phyloP scores from a whole-genome alignment of 2,888 invertebrate genomes.

The Eupithecia subfuscata region DNA sequence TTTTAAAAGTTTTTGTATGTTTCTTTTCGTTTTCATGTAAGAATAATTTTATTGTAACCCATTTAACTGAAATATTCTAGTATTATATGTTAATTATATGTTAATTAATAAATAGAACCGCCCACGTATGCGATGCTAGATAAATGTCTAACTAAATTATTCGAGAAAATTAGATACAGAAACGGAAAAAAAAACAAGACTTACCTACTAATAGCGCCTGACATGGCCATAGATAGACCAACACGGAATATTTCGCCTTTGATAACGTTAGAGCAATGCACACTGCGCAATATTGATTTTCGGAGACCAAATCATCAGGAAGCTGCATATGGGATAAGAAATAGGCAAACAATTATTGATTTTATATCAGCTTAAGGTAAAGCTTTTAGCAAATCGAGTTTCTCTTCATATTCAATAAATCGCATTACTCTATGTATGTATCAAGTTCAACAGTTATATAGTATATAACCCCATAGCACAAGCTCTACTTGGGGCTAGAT shows the following conservation, averaged over 20 bases:
- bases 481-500: too few species aligned
- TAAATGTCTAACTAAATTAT: background rate
- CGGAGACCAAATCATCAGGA: background rate
- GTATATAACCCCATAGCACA: too few species aligned
- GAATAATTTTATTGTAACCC: too few species aligned
- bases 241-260: background rate
- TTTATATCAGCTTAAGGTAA: background rate
- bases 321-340: background rate
- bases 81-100: too few species aligned
- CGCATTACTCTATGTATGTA: too few species aligned
- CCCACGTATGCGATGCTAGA: background rate
- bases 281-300: background rate
- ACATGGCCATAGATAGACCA: background rate
- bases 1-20: too few species aligned
- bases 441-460: too few species aligned
- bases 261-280: slow-evolving; percentile 1
- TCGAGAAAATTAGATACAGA: background rate
- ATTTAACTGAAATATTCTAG: too few species aligned
- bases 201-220: background rate
- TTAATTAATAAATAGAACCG: too few species aligned
- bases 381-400: background rate
- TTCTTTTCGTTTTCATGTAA: too few species aligned
- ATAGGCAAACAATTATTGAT: background rate
- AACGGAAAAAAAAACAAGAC: background rate
- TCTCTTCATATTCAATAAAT: background rate